Conservation (phyloP, 2,113 vertebrate species). For the Eptesicus fuscus region DNA sequence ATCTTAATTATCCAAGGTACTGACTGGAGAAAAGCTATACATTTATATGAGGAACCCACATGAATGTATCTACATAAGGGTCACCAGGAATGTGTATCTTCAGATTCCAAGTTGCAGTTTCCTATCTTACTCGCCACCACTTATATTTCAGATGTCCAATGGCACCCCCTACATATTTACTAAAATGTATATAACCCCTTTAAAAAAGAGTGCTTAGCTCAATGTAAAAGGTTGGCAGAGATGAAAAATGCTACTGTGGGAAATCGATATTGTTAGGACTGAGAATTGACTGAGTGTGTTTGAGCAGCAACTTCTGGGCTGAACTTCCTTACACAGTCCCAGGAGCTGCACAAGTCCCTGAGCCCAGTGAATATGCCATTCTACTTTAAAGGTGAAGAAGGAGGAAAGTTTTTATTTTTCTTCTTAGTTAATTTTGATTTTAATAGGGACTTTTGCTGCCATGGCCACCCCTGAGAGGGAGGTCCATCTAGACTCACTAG, state of each 20-base stretch:
- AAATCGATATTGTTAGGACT: neutral
- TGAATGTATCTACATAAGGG: neutral
- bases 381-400: neutral
- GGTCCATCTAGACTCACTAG: neutral
- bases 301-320: neutral
- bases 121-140: neutral
- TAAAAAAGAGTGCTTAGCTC: neutral
- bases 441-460: neutral
- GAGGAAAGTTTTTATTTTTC: neutral
- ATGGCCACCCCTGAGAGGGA: neutral
- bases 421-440: conserved; percentile 37
- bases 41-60: fast-evolving
- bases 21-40: neutral
- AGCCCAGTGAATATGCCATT: neutral
- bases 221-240: neutral
- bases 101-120: neutral
- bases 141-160: neutral
- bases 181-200: neutral
- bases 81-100: neutral
- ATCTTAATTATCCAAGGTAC: neutral
- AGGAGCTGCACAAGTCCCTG: neutral
- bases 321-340: neutral
- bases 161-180: neutral
- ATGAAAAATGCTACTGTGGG: neutral
- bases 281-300: neutral